These are phyloP conservation scores for Chaunax sp. DNA, from an alignment of 2,797 vertebrate species.

Conservation along the genomic window DNA sequence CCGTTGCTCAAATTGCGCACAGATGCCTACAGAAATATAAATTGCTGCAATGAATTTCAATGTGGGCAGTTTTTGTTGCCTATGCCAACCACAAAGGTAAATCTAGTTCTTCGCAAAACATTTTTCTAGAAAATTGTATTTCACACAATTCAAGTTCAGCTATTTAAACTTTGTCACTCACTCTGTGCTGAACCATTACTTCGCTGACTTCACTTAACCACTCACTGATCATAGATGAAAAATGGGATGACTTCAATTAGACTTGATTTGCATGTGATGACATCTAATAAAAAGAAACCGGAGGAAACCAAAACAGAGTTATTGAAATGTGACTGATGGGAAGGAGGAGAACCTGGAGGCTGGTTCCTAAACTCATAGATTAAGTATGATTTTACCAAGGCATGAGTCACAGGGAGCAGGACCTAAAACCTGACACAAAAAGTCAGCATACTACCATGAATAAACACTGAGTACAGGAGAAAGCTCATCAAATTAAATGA, in stretches of 20 bases:
- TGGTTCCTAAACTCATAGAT: slow-evolving; percentile 6
- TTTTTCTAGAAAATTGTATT: slow-evolving; percentile 31
- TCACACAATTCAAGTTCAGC: slow-evolving; percentile 31
- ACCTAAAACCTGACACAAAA: slow-evolving; percentile 18
- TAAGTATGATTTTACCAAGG: background rate
- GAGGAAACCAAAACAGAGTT: background rate
- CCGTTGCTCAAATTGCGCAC: too few species aligned
- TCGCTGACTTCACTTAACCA: slow-evolving; percentile 6
- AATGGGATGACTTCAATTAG: slow-evolving; percentile 17
- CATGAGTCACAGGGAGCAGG: too few species aligned
- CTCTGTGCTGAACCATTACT: slow-evolving; percentile 15
- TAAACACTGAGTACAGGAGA: slow-evolving; percentile 17
- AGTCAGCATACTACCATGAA: slow-evolving; percentile 9
- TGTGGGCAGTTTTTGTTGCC: too few species aligned
- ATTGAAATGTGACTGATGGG: slow-evolving; percentile 13
- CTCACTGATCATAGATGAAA: slow-evolving; percentile 13
- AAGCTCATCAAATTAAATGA: slow-evolving; percentile 36
- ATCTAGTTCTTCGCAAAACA: slow-evolving; percentile 34
- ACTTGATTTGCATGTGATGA: slow-evolving; percentile 3
- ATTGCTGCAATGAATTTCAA: too few species aligned
- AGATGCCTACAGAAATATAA: too few species aligned
- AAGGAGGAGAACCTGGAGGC: background rate
- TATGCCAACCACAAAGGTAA: slow-evolving; percentile 18
- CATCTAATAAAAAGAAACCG: slow-evolving; percentile 12
- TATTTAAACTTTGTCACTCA: slow-evolving; percentile 22